Conservation (phyloP, 1,140 invertebrate species). For the Trachymyrmex cornetzi region DNA sequence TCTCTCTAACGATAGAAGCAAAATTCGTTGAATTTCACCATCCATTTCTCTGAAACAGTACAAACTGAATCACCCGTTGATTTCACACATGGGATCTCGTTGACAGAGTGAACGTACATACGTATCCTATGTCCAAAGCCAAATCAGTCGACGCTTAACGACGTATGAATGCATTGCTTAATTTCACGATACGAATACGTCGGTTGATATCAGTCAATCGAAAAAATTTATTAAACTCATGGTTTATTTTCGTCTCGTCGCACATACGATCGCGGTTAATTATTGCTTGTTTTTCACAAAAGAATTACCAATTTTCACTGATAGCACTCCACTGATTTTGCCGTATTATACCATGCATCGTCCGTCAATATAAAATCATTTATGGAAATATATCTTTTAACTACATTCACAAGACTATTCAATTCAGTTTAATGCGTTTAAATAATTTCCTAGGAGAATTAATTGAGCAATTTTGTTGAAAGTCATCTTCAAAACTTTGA, state of each 20-base stretch:
- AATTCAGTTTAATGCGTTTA: constrained; percentile 14
- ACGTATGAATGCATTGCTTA: constrained; percentile 59
- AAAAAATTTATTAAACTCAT: constrained; percentile 40
- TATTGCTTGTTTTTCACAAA: constrained; percentile 29
- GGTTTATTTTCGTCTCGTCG: constrained; percentile 40
- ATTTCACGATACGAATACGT: constrained; percentile 36
- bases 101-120: constrained; percentile 56
- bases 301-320: constrained; percentile 10
- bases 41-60: constrained; percentile 31
- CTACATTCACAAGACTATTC: background rate
- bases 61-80: constrained; percentile 61
- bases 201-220: constrained; percentile 46
- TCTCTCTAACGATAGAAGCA: constrained; percentile 24
- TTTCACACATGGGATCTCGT: constrained; percentile 59
- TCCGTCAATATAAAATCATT: constrained; percentile 21
- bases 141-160: constrained; percentile 54
- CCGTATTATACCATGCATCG: background rate
- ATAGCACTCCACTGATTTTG: background rate
- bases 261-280: constrained; percentile 17
- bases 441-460: constrained; percentile 32
- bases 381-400: constrained; percentile 36
- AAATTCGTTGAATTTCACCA: constrained; percentile 44
- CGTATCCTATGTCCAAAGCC: constrained; percentile 24
- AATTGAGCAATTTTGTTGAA: constrained; percentile 11
- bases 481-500: constrained; percentile 36